Evolutionary conservation across 2,888 invertebrate species (phyloP), one percentile per base, ranked within the genome.

Genomic region (Phalera bucephala): DNA sequence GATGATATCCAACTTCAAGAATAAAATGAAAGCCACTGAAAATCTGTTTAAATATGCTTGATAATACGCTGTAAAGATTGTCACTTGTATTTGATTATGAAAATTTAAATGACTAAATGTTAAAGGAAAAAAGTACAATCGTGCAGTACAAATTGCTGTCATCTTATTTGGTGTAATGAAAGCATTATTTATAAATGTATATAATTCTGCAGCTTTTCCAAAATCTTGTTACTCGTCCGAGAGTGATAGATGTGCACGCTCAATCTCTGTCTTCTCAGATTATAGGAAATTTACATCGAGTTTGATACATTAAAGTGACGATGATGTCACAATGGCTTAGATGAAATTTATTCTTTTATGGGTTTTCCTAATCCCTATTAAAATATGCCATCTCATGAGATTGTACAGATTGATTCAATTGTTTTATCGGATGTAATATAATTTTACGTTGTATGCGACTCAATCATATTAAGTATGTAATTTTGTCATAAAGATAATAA

Each of bases 201-300:
- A 64, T 67, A 62, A 62, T 58, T 58, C 53, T 43, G 40, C 47
- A 53, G 45, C 44, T 50, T 57, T 52, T 52, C 44, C 45, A 36
- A 54, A 59, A 50, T 60, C 52, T 54, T 42, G 42, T 49, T 45
- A 51, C 54, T 36, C 51, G 52, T 41, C 59, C 52, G 50, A 44
- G 58, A 55, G 64, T 77, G 79, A 81, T 77, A 70, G 72, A 80
- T 80, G 72, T 55, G 48, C 46, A 63, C 65, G 57, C 64, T n/a
- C n/a, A n/a, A n/a, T n/a, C n/a, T n/a, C n/a, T n/a, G n/a, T n/a
- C n/a, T n/a, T n/a, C n/a, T n/a, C 50, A 68, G 73, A 74, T 80
- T 77, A 77, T 78, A 72, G 69, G 67, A 66, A 71, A 68, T 72
- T 72, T 65, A 70, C 40, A 59, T 45, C 54, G 38, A 45, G 40